Base-by-base conservation (phyloP, 2,797 vertebrate genomes). In the Acridotheres tristis region DNA sequence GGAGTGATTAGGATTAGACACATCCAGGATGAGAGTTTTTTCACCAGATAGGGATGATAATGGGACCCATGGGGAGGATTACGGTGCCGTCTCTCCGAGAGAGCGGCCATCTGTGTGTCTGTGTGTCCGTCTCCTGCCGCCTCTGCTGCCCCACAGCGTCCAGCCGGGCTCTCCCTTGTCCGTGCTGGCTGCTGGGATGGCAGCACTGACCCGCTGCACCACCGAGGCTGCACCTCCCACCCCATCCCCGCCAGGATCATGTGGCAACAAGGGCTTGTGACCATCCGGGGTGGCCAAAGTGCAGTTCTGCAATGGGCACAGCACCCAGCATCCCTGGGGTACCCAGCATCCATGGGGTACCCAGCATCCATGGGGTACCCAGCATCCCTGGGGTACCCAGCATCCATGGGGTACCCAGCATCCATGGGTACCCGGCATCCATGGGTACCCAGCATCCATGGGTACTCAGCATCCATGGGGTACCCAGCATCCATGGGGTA, bases 1-100 rank as follows among this genome's bases (percentile, higher is more conserved):
- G 78, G 88, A 88, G 78, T 48, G 96, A 96, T 96, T 94, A 96
- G 95, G 95, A 96, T 96, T 96, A 97, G 95, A 69, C 73, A 83
- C 94, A 93, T 88, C 72, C 93, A 94, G 92, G 91, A 93, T 72
- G 95, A 96, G 93, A 90, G 93, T 94, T 94, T 94, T 96, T 93
- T 85, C 88, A 85, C 93, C 93, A 85, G 94, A 36, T 77, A 76
- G 93, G 93, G 90, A 96, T 90, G 94, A 93, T 95, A 96, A 96
- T 96, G 91, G 92, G 93, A 72, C 89, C 96, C 92, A 17, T 32
- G 87, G 94, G 94, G 96, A 83, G 96, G 92, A 95, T 96, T 96
- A 95, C 0, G 6, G 76, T 15, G 87, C 85, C 21, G 48, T 27
- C 62, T 86, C 93, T 94, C 87, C 48, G 1, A 30, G 92, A 63